phyloP scores from a whole-genome alignment of 2,888 invertebrate genomes.

The Horisme vitalbata region DNA sequence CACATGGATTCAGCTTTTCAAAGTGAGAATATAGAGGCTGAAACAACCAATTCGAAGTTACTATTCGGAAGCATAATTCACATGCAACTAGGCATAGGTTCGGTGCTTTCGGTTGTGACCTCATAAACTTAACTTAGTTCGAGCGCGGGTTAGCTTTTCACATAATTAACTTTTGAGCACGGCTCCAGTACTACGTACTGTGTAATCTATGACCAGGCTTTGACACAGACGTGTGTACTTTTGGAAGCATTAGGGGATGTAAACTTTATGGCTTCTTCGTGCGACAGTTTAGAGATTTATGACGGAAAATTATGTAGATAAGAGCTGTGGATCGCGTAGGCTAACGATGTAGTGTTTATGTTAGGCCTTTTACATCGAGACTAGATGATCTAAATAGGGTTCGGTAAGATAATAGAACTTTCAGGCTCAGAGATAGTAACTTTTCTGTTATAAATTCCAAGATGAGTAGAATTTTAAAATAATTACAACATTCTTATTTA shows the following conservation, averaged over 20 bases:
- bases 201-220: not conserved
- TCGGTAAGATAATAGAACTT: too few relatives aligned
- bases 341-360: too few relatives aligned
- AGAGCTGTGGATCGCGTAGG: too few relatives aligned
- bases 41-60: not conserved
- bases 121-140: slow-evolving; percentile 15
- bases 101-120: slow-evolving; percentile 1
- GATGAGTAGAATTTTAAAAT: too few relatives aligned
- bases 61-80: not conserved
- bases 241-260: not conserved
- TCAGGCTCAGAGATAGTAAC: too few relatives aligned
- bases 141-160: slow-evolving; percentile 8
- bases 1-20: too few relatives aligned
- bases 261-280: slow-evolving; percentile 15
- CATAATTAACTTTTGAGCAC: slow-evolving; percentile 11
- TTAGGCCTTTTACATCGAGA: too few relatives aligned
- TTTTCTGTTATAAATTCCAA: too few relatives aligned
- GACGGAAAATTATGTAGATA: slow-evolving; percentile 1
- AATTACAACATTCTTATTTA: too few relatives aligned
- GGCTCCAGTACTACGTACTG: not conserved
- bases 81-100: slow-evolving; percentile 4
- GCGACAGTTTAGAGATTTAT: slow-evolving; percentile 5
- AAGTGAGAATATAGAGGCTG: too few relatives aligned
- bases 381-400: too few relatives aligned
- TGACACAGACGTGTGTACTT: not conserved